These are phyloP conservation scores for Chelon labrosus DNA, from an alignment of 2,797 vertebrate species.

Conservation along the genomic window DNA sequence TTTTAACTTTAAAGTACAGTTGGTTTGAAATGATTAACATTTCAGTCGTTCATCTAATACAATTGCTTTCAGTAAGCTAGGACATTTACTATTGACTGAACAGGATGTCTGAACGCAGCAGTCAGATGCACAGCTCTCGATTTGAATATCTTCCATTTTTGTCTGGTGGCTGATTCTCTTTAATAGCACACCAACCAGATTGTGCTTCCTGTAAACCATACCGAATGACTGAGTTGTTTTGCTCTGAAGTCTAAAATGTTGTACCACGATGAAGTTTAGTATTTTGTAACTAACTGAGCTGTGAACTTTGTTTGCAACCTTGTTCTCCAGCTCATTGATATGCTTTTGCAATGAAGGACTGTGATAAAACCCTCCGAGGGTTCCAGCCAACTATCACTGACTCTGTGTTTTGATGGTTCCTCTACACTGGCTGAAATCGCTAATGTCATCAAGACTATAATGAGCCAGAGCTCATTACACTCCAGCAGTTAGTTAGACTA, in stretches of 20 bases:
- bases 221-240: neutral
- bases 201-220: neutral
- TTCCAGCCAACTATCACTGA: conserved; percentile 28
- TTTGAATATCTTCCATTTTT: neutral
- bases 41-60: too few species aligned
- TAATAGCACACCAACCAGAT: neutral
- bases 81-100: too few species aligned
- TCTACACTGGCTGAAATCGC: conserved; percentile 17
- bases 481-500: conserved; percentile 23
- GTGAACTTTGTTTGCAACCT: neutral
- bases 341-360: conserved; percentile 13
- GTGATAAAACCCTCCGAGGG: conserved; percentile 19
- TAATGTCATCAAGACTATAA: conserved; percentile 54
- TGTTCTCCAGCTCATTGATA: conserved; percentile 7
- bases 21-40: too few species aligned
- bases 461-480: conserved; percentile 58
- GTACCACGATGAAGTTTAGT: neutral
- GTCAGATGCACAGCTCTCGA: neutral
- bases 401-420: conserved; percentile 47
- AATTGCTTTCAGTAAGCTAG: too few species aligned
- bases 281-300: neutral
- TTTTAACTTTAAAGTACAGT: too few species aligned
- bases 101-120: neutral
- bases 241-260: neutral
- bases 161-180: neutral